Percentiles rank a stretch among this genome's conserved stretches.
These are phyloP conservation scores for Leptodactylus fallax DNA, from an alignment of 2,797 vertebrate species.

Conservation along the genomic window DNA sequence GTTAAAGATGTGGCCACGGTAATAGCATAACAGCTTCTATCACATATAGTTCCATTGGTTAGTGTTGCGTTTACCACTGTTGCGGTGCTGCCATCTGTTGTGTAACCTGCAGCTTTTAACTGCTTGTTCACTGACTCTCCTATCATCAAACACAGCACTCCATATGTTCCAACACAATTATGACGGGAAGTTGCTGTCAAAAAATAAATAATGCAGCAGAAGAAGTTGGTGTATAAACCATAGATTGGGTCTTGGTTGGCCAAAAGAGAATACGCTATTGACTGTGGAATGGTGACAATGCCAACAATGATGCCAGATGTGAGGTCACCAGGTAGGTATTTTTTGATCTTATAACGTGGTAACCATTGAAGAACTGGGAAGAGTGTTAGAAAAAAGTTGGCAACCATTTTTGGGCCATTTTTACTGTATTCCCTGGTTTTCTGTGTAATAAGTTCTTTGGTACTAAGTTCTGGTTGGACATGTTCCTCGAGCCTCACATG, in stretches of 20 bases:
- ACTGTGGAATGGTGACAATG: constrained; percentile 72
- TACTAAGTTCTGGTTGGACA: constrained; percentile 9
- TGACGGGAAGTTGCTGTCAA: constrained; percentile 68
- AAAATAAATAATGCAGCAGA: constrained; percentile 70
- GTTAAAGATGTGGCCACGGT: constrained; percentile 71
- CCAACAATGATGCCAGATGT: constrained; percentile 72
- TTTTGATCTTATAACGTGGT: constrained; percentile 62
- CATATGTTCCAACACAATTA: constrained; percentile 69
- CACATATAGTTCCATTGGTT: constrained; percentile 62
- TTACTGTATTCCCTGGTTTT: constrained; percentile 58
- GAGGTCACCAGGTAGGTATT: constrained; percentile 67
- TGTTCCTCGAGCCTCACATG: constrained; percentile 67
- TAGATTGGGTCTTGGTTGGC: constrained; percentile 73
- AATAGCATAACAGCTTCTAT: constrained; percentile 72
- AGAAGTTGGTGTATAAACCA: constrained; percentile 74
- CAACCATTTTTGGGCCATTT: background rate
- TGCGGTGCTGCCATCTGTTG: rapidly evolving
- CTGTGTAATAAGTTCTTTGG: constrained; percentile 61
- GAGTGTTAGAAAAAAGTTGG: constrained; percentile 54
- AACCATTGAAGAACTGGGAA: constrained; percentile 71
- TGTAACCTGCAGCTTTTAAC: constrained; percentile 69
- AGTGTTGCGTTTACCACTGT: constrained; percentile 57
- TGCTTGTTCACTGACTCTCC: constrained; percentile 71
- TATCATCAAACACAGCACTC: constrained; percentile 71
- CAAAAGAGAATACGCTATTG: constrained; percentile 73